Percentiles rank a stretch among this genome's conserved stretches.
Conservation (phyloP, 1,140 invertebrate species). For the Homalodisca vitripennis region DNA sequence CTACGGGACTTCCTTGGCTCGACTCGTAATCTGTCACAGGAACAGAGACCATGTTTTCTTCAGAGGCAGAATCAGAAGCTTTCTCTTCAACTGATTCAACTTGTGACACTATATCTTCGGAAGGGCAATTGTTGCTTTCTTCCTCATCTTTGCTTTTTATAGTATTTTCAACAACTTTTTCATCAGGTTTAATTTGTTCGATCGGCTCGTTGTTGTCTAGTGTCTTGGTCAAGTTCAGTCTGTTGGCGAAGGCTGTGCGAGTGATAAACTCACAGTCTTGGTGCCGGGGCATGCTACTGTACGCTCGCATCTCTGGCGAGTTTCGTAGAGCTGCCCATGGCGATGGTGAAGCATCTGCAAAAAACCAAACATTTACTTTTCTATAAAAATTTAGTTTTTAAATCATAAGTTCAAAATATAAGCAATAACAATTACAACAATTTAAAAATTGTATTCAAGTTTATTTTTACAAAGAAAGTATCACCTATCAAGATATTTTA, state of each 20-base stretch:
- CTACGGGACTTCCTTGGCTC: constrained; percentile 5
- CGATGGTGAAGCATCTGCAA: constrained; percentile 47
- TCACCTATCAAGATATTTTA: too few species aligned
- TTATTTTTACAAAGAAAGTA: too few species aligned
- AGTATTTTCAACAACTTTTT: not conserved
- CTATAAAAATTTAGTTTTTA: constrained; percentile 2
- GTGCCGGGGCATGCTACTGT: constrained; percentile 56
- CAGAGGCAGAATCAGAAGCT: constrained; percentile 18
- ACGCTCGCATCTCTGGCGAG: constrained; percentile 55
- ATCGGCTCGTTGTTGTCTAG: constrained; percentile 10
- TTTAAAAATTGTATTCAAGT: too few species aligned
- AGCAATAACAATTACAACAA: too few species aligned
- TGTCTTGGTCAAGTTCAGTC: not conserved
- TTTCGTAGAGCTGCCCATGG: constrained; percentile 55
- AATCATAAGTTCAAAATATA: not conserved
- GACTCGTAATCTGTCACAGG: constrained; percentile 9
- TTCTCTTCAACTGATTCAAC: not conserved
- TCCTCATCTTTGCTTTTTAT: not conserved
- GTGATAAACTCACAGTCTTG: constrained; percentile 35
- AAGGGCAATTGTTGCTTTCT: not conserved
- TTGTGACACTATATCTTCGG: not conserved
- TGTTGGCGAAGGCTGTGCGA: constrained; percentile 24
- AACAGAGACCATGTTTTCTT: constrained; percentile 4
- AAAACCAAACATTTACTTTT: constrained; percentile 26
- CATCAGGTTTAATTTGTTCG: not conserved